Conservation (phyloP, 2,797 vertebrate species). For the Ficedula albicollis region DNA sequence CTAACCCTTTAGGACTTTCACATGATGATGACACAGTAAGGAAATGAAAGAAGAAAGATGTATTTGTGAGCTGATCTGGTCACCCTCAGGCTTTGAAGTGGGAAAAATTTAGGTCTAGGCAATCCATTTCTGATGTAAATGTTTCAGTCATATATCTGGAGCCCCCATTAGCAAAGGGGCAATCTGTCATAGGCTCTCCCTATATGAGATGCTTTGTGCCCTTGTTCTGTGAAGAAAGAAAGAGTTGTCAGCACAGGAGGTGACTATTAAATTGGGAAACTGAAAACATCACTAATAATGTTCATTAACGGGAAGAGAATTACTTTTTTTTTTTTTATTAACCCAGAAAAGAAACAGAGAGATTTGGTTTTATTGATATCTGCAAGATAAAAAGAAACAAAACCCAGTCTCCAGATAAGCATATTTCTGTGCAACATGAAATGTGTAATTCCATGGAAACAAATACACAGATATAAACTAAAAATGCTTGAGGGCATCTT, state of each 20-base stretch:
- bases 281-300: conserved; percentile 13
- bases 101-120: conserved; percentile 36
- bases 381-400: not conserved
- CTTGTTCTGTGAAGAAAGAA: conserved; percentile 21
- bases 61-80: conserved; percentile 52
- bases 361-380: conserved; percentile 16
- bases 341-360: not conserved
- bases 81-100: conserved; percentile 57
- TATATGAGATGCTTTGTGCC: not conserved
- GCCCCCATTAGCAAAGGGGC: not conserved
- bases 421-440: not conserved
- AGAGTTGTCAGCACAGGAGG: conserved; percentile 20
- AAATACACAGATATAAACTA: conserved; percentile 6
- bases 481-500: conserved; percentile 35
- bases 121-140: conserved; percentile 45
- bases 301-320: conserved; percentile 22
- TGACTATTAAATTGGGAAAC: conserved; percentile 11
- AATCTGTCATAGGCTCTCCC: conserved; percentile 20
- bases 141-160: conserved; percentile 32
- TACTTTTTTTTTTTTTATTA: not conserved
- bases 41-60: conserved; percentile 47
- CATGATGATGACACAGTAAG: conserved; percentile 53
- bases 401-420: not conserved
- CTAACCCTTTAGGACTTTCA: conserved; percentile 57
- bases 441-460: conserved; percentile 27